These are phyloP conservation scores for Egretta garzetta DNA, from an alignment of 2,113 vertebrate species.

Conservation along the genomic window DNA sequence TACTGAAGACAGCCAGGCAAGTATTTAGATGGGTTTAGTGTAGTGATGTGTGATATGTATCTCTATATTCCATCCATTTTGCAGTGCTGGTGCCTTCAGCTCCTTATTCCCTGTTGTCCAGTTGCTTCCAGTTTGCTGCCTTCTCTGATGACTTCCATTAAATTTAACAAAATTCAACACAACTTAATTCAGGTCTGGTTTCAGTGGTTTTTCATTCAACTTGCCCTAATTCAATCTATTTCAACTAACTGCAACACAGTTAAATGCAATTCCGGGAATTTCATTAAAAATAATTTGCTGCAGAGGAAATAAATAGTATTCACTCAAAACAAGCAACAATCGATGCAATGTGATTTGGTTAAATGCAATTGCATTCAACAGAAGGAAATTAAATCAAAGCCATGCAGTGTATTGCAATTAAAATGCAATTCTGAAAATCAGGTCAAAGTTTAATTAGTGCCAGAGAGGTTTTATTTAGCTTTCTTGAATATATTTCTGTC, in stretches of 20 bases:
- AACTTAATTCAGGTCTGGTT: constrained; percentile 28
- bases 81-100: not conserved
- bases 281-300: constrained; percentile 60
- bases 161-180: constrained; percentile 7
- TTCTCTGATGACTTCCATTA: not conserved
- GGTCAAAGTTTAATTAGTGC: constrained; percentile 38
- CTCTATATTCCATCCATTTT: not conserved
- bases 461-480: constrained; percentile 20
- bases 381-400: constrained; percentile 50
- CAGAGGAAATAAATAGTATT: constrained; percentile 27
- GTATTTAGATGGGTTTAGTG: not conserved
- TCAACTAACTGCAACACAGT: constrained; percentile 1
- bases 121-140: not conserved
- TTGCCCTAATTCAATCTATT: constrained; percentile 55
- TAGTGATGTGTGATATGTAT: no score
- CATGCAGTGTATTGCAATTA: constrained; percentile 7
- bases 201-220: not conserved
- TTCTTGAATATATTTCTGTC: not conserved
- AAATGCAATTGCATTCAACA: constrained; percentile 4
- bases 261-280: constrained; percentile 52
- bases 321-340: constrained; percentile 6
- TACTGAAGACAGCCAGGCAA: not conserved
- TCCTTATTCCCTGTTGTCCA: not conserved
- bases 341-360: constrained; percentile 50
- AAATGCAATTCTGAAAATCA: constrained; percentile 17